Base-by-base conservation (phyloP, 2,113 vertebrate genomes). In the Python bivittatus region DNA sequence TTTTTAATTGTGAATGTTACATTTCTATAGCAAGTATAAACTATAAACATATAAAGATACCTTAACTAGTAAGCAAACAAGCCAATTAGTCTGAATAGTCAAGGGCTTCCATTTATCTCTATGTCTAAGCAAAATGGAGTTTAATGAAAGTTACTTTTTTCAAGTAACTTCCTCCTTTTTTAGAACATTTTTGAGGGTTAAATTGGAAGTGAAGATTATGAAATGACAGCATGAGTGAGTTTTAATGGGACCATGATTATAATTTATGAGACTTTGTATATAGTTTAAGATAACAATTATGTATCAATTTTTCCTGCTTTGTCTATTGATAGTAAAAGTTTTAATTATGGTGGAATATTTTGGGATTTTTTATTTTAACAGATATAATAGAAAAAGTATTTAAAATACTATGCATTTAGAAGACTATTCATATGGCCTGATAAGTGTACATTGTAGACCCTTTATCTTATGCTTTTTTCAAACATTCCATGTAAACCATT, bases 11-110 rank as follows among this genome's bases (percentile, higher is more conserved):
- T 86, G 7, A 10, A 85, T 52, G 48, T 48, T 48, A 29, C 17
- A 33, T 57, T 87, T 17, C 6, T 33, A 56, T 56, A 54, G 29
- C 57, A 7, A 33, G 1, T 56, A 27, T 87, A 56, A 89, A 88
- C 86, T 53, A 23, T 12, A 57, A 33, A 17, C 9, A 85, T 53
- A 23, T 27, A 88, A 7, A 25, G 22, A 4, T 56, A 64, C 13
- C 84, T 0, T 0, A 27, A 9, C 44, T 90, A 25, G 10, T 92
- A 20, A 9, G 52, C 0, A 0, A 38, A 1, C 12, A 92, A 86
- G 15, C 72, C 84, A 86, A 29, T 53, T 44, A 2, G 48, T 53
- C 11, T 29, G 48, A 86, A 13, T 13, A 53, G 25, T 86, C 8
- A 25, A 52, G 9, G 44, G 44, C 9, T 53, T 86, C 2, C 23